Percentiles rank a stretch among this genome's conserved stretches.
Conservation (phyloP, 2,113 vertebrate genomes). For the Petrocephalus zakoni region DNA sequence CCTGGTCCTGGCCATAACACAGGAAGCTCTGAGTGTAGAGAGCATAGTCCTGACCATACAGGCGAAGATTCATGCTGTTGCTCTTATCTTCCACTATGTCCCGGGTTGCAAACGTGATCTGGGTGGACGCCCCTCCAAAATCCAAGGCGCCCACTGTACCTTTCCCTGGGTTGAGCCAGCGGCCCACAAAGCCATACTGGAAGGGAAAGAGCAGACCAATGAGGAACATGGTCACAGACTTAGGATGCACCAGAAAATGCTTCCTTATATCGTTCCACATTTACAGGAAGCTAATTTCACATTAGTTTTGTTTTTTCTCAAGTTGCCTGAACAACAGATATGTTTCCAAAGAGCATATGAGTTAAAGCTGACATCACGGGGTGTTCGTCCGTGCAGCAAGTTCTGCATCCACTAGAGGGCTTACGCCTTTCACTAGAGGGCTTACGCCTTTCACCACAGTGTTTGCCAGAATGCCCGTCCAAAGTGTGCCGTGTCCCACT, state of each 20-base stretch:
- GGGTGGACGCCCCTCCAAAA: constrained; percentile 88
- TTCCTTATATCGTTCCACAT: neutral
- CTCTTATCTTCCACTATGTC: constrained; percentile 56
- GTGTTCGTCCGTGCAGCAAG: neutral
- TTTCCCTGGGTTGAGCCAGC: constrained; percentile 72
- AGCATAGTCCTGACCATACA: constrained; percentile 75
- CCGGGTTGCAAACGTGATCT: constrained; percentile 82
- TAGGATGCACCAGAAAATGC: neutral
- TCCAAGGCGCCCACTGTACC: constrained; percentile 84
- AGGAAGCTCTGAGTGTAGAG: constrained; percentile 95
- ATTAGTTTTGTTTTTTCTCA: neutral
- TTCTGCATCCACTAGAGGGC: neutral
- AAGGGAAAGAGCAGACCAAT: neutral
- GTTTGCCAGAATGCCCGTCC: neutral
- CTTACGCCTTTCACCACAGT: neutral
- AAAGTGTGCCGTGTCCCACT: neutral
- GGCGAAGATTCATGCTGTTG: constrained; percentile 57
- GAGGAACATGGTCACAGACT: neutral
- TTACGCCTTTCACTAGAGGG: neutral
- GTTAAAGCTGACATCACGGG: neutral
- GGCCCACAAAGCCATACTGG: constrained; percentile 81
- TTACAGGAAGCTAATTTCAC: neutral
- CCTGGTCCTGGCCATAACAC: constrained; percentile 83
- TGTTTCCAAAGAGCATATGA: neutral
- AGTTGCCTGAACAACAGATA: neutral